These are phyloP conservation scores for Pungitius pungitius DNA, from an alignment of 2,113 vertebrate genomes.

Conservation along the genomic window DNA sequence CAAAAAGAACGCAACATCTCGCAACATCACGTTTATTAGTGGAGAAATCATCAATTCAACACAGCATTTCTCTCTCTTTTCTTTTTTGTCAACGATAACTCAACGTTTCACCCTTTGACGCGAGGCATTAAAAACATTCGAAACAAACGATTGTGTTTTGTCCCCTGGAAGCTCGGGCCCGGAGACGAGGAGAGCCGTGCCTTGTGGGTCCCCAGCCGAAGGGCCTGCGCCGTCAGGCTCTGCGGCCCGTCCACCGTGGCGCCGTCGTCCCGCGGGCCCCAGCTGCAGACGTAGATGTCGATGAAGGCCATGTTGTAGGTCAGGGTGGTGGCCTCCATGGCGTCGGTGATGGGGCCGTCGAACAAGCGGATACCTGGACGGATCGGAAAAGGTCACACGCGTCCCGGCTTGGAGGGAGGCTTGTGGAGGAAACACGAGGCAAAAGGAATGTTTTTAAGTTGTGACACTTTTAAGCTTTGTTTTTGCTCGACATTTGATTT, in stretches of 20 bases:
- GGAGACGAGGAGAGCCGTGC: slow-evolving; percentile 60
- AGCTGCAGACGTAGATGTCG: slow-evolving; percentile 74
- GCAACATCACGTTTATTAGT: no score
- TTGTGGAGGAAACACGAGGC: neutral
- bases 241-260: slow-evolving; percentile 66
- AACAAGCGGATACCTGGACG: slow-evolving; percentile 71
- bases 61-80: no score
- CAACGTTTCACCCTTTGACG: no score
- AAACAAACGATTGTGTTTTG: no score
- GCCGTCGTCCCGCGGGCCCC: slow-evolving; percentile 69
- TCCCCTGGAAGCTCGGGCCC: no score
- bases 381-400: slow-evolving; percentile 36
- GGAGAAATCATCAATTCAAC: no score
- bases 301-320: slow-evolving; percentile 76
- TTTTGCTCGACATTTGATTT: no score
- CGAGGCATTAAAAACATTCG: no score
- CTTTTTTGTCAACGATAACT: no score
- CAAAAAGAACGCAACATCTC: no score
- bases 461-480: no score
- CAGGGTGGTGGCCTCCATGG: slow-evolving; percentile 73
- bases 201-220: slow-evolving; percentile 67
- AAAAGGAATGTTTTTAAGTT: no score
- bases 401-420: slow-evolving; percentile 30
- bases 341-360: slow-evolving; percentile 67
- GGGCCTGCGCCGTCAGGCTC: slow-evolving; percentile 60